Conservation (phyloP, 2,113 vertebrate genomes). For the Tenrec ecaudatus region DNA sequence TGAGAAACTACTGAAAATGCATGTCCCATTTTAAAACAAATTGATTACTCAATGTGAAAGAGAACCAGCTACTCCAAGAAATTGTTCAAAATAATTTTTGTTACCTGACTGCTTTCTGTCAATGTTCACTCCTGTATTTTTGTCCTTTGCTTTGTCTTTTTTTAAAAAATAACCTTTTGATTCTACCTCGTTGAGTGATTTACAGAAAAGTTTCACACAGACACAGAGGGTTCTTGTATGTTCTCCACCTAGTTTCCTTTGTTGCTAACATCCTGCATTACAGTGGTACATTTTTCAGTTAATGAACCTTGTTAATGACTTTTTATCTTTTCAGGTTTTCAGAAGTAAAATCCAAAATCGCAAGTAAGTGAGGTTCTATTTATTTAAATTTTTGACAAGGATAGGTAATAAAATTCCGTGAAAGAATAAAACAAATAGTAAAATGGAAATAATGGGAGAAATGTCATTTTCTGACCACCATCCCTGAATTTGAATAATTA, state of each 20-base stretch:
- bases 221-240: background rate
- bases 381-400: constrained; percentile 32
- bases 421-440: background rate
- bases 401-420: background rate
- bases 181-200: background rate
- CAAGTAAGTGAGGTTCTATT: constrained; percentile 91
- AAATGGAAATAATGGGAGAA: background rate
- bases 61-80: background rate
- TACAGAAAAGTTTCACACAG: background rate
- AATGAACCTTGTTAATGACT: constrained; percentile 54
- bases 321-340: constrained; percentile 93
- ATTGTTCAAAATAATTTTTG: constrained; percentile 46
- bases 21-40: constrained; percentile 10
- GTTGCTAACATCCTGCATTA: constrained; percentile 39
- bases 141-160: background rate
- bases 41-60: constrained; percentile 7
- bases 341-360: constrained; percentile 99
- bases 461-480: background rate
- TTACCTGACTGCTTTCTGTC: background rate
- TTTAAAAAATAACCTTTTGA: background rate
- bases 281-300: background rate
- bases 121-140: background rate
- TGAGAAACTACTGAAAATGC: background rate
- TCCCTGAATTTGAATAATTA: background rate
- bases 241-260: background rate